Evolutionary conservation across 2,797 vertebrate genomes (phyloP), one percentile per base, ranked within the genome.

Genomic region (Rhynchotus rufescens): DNA sequence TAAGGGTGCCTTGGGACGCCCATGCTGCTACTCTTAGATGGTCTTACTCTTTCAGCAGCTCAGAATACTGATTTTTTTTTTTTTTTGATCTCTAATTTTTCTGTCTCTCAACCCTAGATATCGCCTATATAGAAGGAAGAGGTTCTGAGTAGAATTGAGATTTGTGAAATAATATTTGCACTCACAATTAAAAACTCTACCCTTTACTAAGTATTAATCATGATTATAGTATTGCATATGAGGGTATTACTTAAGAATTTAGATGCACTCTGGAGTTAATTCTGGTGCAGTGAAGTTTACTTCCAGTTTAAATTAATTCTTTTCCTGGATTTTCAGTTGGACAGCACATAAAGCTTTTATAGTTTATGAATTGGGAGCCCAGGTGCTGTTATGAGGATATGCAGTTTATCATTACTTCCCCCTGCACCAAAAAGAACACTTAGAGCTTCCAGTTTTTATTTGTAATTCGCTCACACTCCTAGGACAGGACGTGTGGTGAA

Each of bases 291-390:
- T 90, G 8, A 88, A 85, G 80, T 84, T 81, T 93, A 65, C 69
- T 91, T 93, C 47, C 74, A 81, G 22, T 90, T 91, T 59, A 60
- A 91, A 59, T 84, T 81, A 59, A 72, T 78, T 25, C 26, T 79
- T 90, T 80, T 92, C 84, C 91, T 88, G 94, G 81, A 66, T 84
- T 90, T 91, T 85, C 54, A 88, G 64, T 86, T 96, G 88, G 77
- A 82, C 56, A 89, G 92, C 79, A 86, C 59, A 85, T 84, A 96
- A 73, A 86, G 79, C 76, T 84, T 84, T 54, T 42, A 32, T 56
- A 59, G 88, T 88, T 88, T 91, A 84, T 93, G 79, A 92, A 90
- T 79, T 87, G 85, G 90, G 84, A 92, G 56, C 65, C 84, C 96
- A 96, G 94, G 92, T 97, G 93, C 81, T 94, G 30, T 81, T 93